Conservation (phyloP, 1,140 invertebrate genomes). For the Melitaea cinxia region DNA sequence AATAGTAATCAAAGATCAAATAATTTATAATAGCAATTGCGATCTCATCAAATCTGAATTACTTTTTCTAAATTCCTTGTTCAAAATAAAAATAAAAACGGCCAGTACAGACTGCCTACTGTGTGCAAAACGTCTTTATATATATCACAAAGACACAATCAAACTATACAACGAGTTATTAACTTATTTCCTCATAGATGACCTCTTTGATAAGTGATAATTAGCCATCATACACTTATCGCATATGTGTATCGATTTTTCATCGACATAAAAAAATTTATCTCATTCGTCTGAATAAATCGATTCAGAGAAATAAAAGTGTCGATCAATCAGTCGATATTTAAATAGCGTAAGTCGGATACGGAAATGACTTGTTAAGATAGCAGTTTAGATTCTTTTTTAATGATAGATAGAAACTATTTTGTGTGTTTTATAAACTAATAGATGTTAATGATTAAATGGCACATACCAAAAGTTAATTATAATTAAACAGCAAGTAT, state of each 20-base stretch:
- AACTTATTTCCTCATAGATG: slow-evolving; percentile 53
- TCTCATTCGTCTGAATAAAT: slow-evolving; percentile 67
- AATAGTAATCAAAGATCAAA: not conserved
- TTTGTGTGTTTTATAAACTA: not conserved
- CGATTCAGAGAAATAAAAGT: slow-evolving; percentile 69
- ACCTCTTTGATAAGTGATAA: slow-evolving; percentile 74
- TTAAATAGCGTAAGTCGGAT: slow-evolving; percentile 62
- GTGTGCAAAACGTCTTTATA: slow-evolving; percentile 10
- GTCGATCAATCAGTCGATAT: slow-evolving; percentile 75
- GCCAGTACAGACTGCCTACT: slow-evolving; percentile 18
- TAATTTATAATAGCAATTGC: not conserved
- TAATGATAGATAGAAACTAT: slow-evolving; percentile 18
- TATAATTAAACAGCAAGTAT: too few relatives aligned
- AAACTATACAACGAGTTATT: slow-evolving; percentile 25
- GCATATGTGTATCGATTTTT: slow-evolving; percentile 74
- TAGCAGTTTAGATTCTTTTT: slow-evolving; percentile 21
- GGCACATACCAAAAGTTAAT: too few relatives aligned
- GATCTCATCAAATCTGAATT: not conserved
- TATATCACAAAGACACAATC: slow-evolving; percentile 21
- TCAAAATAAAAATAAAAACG: too few relatives aligned
- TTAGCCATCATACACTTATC: slow-evolving; percentile 73
- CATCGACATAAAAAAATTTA: slow-evolving; percentile 61
- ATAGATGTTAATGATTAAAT: too few relatives aligned
- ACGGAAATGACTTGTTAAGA: slow-evolving; percentile 47
- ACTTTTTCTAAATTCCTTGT: not conserved